Base-by-base conservation (phyloP, 2,888 invertebrate species). In the Taenaris catops region DNA sequence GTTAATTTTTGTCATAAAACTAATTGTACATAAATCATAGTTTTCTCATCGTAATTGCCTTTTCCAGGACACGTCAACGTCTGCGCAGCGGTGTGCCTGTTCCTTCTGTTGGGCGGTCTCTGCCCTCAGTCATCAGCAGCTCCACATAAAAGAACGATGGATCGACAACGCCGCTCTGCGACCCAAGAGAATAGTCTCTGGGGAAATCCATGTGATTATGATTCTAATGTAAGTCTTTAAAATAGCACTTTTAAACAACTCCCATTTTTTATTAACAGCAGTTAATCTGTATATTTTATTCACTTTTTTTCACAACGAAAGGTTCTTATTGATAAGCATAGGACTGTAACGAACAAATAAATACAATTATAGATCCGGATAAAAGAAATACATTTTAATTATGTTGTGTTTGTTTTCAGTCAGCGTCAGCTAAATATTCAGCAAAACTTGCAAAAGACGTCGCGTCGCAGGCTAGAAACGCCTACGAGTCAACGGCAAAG, bases 21-120 rank as follows among this genome's bases (percentile, higher is more conserved):
- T n/a, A n/a, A n/a, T n/a, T n/a, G n/a, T n/a, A n/a, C n/a, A n/a
- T n/a, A n/a, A n/a, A n/a, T n/a, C n/a, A n/a, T 8, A n/a, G 2
- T 11, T 25, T 31, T 23, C 8, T 31, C 8, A 34, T 7, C 4
- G 20, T 18, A 5, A n/a, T 6, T 18, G 3, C 10, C n/a, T 31
- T 35, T 33, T 32, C 1, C 58, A 84, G 86, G 76, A 79, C 79
- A 78, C 79, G 79, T 84, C 79, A 81, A 83, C 72, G 76, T 81
- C 59, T 81, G 80, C 50, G 83, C 84, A 46, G 76, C 81, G 41
- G 78, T 80, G 51, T 84, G 83, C 53, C 50, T 84, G 55, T 58
- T 86, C 38, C 61, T 86, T 44, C 63, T 86, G 49, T 70, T 79
- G 55, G 74, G 79, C 34, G 68, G 72, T 44, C 54, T 79, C 35